Percentiles rank a stretch among this genome's conserved stretches.
Evolutionary conservation across 2,888 invertebrate genomes (phyloP).

Genomic region (Oeneis ivallda): DNA sequence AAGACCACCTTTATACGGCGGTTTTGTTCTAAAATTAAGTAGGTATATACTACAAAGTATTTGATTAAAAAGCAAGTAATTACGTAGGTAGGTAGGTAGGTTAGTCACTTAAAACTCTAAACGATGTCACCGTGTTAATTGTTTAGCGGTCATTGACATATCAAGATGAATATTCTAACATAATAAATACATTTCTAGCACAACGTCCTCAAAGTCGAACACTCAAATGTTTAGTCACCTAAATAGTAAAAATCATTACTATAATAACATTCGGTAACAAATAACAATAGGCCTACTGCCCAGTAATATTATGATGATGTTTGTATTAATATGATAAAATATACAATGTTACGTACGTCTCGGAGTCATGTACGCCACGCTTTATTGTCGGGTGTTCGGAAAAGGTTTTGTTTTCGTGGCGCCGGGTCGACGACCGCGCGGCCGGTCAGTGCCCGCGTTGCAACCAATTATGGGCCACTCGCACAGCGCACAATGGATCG

Average conservation of each 20-base stretch:
- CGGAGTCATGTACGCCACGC: conserved; percentile 22
- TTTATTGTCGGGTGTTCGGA: conserved; percentile 47
- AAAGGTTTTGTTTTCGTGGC: conserved; percentile 78
- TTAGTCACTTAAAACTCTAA: conserved; percentile 38
- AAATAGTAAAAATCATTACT: conserved; percentile 11
- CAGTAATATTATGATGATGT: conserved; percentile 5
- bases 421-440: conserved; percentile 71
- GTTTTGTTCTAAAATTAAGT: not conserved
- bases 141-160: conserved; percentile 62
- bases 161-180: conserved; percentile 45
- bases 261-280: conserved; percentile 16
- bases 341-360: not conserved
- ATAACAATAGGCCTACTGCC: conserved; percentile 6
- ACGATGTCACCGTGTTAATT: conserved; percentile 73
- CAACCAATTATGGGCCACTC: conserved; percentile 82
- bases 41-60: not conserved
- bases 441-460: conserved; percentile 79
- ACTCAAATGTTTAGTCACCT: conserved; percentile 18
- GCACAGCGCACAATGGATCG: conserved; percentile 82
- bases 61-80: conserved; percentile 1
- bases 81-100: not conserved
- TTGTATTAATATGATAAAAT: conserved; percentile 16
- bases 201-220: conserved; percentile 23
- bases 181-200: conserved; percentile 25
- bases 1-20: too few species aligned